Evolutionary conservation across 1,140 invertebrate genomes (phyloP).

Genomic region (Drosophila kurseongensis): DNA sequence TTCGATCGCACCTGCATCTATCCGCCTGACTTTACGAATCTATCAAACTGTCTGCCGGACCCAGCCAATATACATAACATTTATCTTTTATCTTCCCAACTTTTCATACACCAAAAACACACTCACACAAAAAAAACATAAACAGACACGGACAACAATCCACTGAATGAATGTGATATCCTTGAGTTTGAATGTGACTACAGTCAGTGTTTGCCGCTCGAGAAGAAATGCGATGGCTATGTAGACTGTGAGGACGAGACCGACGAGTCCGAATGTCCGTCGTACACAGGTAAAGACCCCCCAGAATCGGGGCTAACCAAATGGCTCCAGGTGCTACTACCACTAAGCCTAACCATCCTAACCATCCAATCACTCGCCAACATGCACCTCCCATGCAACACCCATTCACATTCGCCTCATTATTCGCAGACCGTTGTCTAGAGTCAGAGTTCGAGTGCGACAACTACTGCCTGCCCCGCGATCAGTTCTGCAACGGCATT

Average conservation of each 20-base stretch:
- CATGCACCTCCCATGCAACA: background rate
- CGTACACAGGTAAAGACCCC: slow-evolving; percentile 68
- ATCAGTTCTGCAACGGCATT: slow-evolving; percentile 91
- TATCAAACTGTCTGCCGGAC: slow-evolving; percentile 10
- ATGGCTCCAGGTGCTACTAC: slow-evolving; percentile 33
- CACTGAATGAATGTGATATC: slow-evolving; percentile 70
- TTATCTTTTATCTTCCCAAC: slow-evolving; percentile 35
- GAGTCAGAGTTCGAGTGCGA: slow-evolving; percentile 85
- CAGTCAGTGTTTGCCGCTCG: slow-evolving; percentile 85
- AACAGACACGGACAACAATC: slow-evolving; percentile 57
- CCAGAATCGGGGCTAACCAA: slow-evolving; percentile 10
- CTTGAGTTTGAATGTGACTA: slow-evolving; percentile 80
- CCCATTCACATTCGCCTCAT: slow-evolving; percentile 27
- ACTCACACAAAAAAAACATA: slow-evolving; percentile 34
- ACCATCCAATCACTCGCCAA: slow-evolving; percentile 2
- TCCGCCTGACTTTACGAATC: slow-evolving; percentile 5
- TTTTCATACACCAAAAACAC: slow-evolving; percentile 32
- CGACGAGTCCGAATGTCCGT: slow-evolving; percentile 89
- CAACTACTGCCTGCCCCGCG: slow-evolving; percentile 89
- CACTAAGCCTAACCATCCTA: slow-evolving; percentile 23
- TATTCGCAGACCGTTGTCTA: slow-evolving; percentile 77
- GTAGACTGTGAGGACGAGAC: slow-evolving; percentile 90
- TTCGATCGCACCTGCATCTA: background rate
- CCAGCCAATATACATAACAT: slow-evolving; percentile 14
- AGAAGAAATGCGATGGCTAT: slow-evolving; percentile 88